Base-by-base conservation (phyloP, 2,113 vertebrate species). In the Thalassoma bifasciatum region DNA sequence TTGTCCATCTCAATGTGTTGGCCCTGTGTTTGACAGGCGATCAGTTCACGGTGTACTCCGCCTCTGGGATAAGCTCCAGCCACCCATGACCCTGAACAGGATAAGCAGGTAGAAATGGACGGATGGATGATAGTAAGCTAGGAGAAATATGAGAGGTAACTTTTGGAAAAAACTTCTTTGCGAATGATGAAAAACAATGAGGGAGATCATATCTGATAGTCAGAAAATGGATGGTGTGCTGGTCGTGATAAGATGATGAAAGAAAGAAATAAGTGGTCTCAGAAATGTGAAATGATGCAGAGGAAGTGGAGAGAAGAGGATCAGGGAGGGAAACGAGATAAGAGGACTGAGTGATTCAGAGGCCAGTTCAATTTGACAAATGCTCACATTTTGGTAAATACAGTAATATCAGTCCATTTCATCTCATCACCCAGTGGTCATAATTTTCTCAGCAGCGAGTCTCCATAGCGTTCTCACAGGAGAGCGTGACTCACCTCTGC, bases 401-500 rank as follows among this genome's bases (percentile, higher is more conserved):
- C 54, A 49, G 22, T 0, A 16, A 40, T 86, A 81, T 82, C 47
- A 12, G 49, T 51, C 30, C 17, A 21, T 79, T 77, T 84, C 21
- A 82, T 79, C 52, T 60, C 66, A 49, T 60, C 67, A 75, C 59
- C 51, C 23, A 7, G 53, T 22, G 53, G 83, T 71, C 72, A 70
- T 50, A 26, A 84, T 84, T 84, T 72, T 66, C 66, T 72, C 75
- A 24, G 68, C 30, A 26, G 71, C 81, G 73, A 50, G 72, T 23
- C 68, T 66, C 54, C 66, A 17, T 21, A 36, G 57, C 42, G 13
- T 37, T 57, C 79, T 73, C 52, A 54, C 14, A 61, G 82, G 85
- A 87, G 91, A 81, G 83, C 66, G 38, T 65, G 53, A 56, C 53
- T 37, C 54, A n/a, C 73, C 63, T 61, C 19, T 1, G 62, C 83